Evolutionary conservation across 2,113 vertebrate genomes (phyloP).

Genomic region (Macrotus californicus): DNA sequence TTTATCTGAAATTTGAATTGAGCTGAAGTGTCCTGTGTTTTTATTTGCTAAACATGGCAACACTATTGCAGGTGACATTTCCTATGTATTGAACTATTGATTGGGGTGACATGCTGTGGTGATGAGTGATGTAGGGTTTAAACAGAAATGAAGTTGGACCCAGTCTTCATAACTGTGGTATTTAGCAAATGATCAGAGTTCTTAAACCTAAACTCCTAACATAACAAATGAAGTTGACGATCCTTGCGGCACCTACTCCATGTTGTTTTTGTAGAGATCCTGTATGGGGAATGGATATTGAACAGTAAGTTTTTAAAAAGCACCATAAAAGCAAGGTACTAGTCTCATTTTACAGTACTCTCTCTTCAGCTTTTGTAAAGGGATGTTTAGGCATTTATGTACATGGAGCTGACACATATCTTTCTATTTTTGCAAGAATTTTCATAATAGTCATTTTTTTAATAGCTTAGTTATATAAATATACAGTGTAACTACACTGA

Average conservation of each 20-base stretch:
- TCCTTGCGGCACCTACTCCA: neutral
- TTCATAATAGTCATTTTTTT: neutral
- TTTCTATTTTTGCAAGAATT: neutral
- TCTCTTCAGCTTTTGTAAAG: neutral
- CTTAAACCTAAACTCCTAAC: neutral
- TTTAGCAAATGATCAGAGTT: neutral
- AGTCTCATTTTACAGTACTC: neutral
- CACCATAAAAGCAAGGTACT: neutral
- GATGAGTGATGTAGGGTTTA: neutral
- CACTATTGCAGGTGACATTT: neutral
- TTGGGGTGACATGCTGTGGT: neutral
- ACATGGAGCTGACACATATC: neutral
- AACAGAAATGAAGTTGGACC: neutral
- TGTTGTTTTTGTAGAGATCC: neutral
- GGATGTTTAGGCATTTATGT: neutral
- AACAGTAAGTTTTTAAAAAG: neutral
- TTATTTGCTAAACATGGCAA: neutral
- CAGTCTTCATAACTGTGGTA: neutral
- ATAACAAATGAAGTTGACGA: neutral
- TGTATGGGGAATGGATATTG: neutral
- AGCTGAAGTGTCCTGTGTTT: neutral
- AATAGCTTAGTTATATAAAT: neutral
- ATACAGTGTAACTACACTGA: neutral
- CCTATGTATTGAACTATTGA: neutral
- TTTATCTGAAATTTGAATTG: neutral